Base-by-base conservation (phyloP, 2,888 invertebrate species). In the Orchestes rusci region DNA sequence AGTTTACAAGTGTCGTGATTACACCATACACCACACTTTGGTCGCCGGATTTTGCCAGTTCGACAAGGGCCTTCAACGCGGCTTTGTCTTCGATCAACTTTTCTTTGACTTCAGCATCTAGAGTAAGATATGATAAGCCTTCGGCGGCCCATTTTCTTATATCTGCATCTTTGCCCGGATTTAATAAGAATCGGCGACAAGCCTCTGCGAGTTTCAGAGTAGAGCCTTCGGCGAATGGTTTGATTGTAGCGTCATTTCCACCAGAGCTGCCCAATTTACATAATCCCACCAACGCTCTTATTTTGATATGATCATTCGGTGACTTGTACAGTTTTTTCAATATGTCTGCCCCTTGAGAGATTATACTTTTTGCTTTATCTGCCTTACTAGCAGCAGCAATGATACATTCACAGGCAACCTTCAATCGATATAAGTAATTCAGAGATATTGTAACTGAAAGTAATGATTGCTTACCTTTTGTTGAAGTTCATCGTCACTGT, bases 41-140 rank as follows among this genome's bases (percentile, higher is more conserved):
- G 61, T 91, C 87, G 1, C 90, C 92, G 39, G 77, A 80, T 70
- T 84, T 86, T 1, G 94, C 93, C 40, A 97, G 69, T 61, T 92
- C 89, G 59, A 96, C 84, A 44, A 97, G 76, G 1, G 93, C 83
- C 59, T 80, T 79, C 40, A 99, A 71, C 1, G 94, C 89, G 13
- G 79, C 62, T 61, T 72, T 77, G 63, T 99, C 96, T 63, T 89
- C 86, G 33, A 93, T 82, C 28, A 99, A 69, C 40, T 92, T 93
- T 65, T 99, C 97, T 66, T 99, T 99, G 0, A 99, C 94, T 68
- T 99, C 97, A 7, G 95, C 99, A 72, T 99, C 97, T 43, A 99
- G 74, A 1, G 96, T 94, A 4, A 99, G 73, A 64, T 96, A 99
- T 0, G 96, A 94, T 3, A 99, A 74, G 1, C 96, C 96, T 72